Percentiles rank a stretch among this genome's conserved stretches.
phyloP scores from a whole-genome alignment of 1,140 invertebrate genomes.

The Ostrea edulis region DNA sequence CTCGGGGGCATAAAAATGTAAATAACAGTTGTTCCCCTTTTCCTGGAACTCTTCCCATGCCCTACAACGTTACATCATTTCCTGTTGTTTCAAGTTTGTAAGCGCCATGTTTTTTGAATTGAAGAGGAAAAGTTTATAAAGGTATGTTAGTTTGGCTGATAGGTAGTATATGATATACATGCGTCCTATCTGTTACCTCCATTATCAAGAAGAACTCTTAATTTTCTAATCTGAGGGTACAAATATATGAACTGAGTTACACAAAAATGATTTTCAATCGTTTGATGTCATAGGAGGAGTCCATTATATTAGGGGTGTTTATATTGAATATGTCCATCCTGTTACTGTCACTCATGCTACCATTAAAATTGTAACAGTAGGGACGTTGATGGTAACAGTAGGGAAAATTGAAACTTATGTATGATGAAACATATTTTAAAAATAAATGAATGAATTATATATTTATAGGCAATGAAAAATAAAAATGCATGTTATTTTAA shows the following conservation, averaged over 20 bases:
- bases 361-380: conserved; percentile 42
- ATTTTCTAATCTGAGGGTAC: not conserved
- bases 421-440: too few relatives aligned
- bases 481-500: too few relatives aligned
- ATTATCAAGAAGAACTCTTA: not conserved
- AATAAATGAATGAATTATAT: too few relatives aligned
- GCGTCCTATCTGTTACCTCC: conserved; percentile 38
- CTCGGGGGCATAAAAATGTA: too few relatives aligned
- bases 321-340: conserved; percentile 40
- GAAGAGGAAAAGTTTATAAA: not conserved
- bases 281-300: not conserved
- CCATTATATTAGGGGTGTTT: not conserved
- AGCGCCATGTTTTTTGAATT: not conserved
- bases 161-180: not conserved
- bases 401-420: conserved; percentile 1
- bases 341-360: conserved; percentile 40
- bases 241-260: not conserved
- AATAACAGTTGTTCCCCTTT: not conserved
- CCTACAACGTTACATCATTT: not conserved
- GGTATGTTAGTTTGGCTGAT: not conserved
- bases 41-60: not conserved
- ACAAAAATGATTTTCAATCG: not conserved
- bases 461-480: too few relatives aligned
- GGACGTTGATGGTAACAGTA: conserved; percentile 30
- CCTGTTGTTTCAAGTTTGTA: not conserved